Evolutionary conservation across 37 sponge, comb jelly and placozoan genomes (phyloP).

Genomic region (Agelas oroides): DNA sequence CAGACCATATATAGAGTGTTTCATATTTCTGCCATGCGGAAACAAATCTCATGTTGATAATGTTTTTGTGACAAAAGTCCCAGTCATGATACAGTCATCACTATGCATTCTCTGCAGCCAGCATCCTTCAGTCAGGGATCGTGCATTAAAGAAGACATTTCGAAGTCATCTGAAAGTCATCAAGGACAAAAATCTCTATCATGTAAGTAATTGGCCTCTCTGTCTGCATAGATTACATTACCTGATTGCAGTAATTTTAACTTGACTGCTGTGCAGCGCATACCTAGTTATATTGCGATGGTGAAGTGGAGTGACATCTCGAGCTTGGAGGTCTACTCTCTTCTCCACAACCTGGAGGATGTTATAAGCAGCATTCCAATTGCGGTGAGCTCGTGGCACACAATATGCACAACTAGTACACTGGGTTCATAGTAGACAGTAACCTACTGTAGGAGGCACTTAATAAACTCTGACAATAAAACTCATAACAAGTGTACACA

Average conservation of each 20-base stretch:
- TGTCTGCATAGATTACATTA: too few relatives aligned
- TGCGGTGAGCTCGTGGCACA: constrained; percentile 44
- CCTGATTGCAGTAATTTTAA: too few relatives aligned
- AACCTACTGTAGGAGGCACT: constrained; percentile 32
- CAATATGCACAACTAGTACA: neutral
- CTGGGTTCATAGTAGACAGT: neutral
- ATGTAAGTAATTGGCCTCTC: neutral
- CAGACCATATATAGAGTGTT: too few relatives aligned
- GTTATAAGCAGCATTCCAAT: constrained; percentile 33
- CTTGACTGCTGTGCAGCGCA: constrained; percentile 3
- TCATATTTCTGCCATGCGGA: too few relatives aligned
- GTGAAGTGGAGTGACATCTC: constrained; percentile 52
- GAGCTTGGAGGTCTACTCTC: constrained; percentile 34
- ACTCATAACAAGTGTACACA: too few relatives aligned
- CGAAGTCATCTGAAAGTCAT: neutral
- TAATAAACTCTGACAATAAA: too few relatives aligned
- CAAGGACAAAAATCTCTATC: neutral
- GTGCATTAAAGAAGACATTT: constrained; percentile 4
- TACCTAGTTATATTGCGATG: constrained; percentile 43
- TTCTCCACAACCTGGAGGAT: constrained; percentile 47
- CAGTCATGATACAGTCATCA: too few relatives aligned
- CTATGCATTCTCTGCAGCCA: neutral
- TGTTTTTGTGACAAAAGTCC: too few relatives aligned
- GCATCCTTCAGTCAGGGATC: neutral
- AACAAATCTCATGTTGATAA: too few relatives aligned